A percentile compares a stretch with the other conserved stretches of the same genome.
Conservation (phyloP, 1,140 invertebrate genomes). For the Camponotus pennsylvanicus region DNA sequence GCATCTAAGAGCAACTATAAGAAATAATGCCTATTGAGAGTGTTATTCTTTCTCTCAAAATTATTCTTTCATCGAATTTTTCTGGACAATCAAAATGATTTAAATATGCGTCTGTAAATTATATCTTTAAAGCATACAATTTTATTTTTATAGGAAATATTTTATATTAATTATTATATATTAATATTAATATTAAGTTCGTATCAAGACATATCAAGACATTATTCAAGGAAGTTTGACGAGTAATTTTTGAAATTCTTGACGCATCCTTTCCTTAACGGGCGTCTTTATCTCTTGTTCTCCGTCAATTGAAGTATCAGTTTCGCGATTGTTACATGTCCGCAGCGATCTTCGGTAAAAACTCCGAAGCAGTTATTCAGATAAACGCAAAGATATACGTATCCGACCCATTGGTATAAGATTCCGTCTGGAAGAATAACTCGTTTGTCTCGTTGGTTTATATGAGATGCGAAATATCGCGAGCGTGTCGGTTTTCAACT, state of each 20-base stretch:
- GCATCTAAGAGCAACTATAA: conserved; percentile 8
- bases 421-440: not conserved
- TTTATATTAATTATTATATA: not conserved
- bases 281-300: not conserved
- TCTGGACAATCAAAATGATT: not conserved
- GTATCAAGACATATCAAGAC: not conserved
- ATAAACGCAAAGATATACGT: not conserved
- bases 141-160: not conserved
- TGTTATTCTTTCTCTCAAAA: not conserved
- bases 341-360: conserved; percentile 4
- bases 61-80: not conserved
- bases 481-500: conserved; percentile 44
- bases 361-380: not conserved
- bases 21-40: not conserved
- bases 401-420: not conserved
- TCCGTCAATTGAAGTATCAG: not conserved
- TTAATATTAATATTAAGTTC: no score
- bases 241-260: not conserved
- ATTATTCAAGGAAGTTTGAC: not conserved
- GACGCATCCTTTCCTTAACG: not conserved
- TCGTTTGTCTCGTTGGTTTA: conserved; percentile 31
- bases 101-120: not conserved
- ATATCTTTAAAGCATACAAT: not conserved
- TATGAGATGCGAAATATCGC: conserved; percentile 60
- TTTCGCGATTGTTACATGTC: not conserved